Conservation (phyloP, 2,888 invertebrate species). For the Thyatira batis region DNA sequence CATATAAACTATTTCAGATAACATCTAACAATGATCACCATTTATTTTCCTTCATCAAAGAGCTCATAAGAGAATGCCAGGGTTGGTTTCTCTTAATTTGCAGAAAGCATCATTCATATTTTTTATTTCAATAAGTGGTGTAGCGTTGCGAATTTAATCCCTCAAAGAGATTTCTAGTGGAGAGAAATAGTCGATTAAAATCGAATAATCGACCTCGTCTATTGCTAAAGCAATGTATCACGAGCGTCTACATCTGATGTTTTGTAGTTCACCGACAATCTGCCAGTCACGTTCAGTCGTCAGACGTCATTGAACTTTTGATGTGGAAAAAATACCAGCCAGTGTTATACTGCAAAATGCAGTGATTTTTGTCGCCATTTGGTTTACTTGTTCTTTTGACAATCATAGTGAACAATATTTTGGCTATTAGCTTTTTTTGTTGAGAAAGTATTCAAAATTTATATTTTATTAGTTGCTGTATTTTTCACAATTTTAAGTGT, state of each 20-base stretch:
- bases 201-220: not conserved
- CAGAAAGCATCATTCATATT: not conserved
- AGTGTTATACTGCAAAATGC: not conserved
- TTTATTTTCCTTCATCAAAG: not conserved
- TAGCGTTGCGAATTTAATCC: not conserved
- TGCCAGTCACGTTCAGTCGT: constrained; percentile 34
- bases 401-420: not conserved
- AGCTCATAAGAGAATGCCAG: no score
- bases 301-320: constrained; percentile 51
- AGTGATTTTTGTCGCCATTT: not conserved
- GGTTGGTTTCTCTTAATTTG: not conserved
- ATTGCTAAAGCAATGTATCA: constrained; percentile 3
- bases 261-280: constrained; percentile 19
- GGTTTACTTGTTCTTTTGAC: not conserved
- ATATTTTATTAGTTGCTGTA: no score
- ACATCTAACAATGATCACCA: not conserved
- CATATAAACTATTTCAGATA: not conserved
- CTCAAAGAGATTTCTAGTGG: not conserved
- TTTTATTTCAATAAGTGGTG: not conserved
- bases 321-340: constrained; percentile 20
- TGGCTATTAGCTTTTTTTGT: not conserved
- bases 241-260: constrained; percentile 1
- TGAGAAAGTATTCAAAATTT: not conserved
- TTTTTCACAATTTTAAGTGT: no score
- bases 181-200: not conserved